Conservation (phyloP, 2,888 invertebrate species). For the Trichopria drosophilae region DNA sequence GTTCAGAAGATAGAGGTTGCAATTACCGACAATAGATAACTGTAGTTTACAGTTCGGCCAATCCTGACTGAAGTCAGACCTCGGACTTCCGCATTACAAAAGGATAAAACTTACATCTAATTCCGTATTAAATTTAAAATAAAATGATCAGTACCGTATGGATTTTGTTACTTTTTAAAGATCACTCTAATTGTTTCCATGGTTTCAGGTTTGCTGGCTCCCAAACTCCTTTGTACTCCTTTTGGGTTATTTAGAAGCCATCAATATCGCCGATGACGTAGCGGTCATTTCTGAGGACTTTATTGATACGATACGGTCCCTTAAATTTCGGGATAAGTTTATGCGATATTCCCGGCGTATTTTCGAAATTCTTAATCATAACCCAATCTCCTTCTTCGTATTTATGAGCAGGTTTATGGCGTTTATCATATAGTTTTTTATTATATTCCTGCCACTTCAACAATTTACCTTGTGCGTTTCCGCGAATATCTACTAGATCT, state of each 20-base stretch:
- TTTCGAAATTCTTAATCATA: slow-evolving; percentile 20
- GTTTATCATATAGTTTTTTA: too few species aligned
- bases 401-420: too few species aligned
- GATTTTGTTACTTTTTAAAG: neutral
- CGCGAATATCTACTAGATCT: too few species aligned
- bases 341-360: slow-evolving; percentile 13
- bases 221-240: neutral
- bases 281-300: slow-evolving; percentile 4
- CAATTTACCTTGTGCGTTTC: too few species aligned
- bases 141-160: too few species aligned
- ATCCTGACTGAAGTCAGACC: neutral
- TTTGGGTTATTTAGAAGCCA: neutral
- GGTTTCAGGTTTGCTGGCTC: neutral
- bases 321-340: slow-evolving; percentile 19
- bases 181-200: neutral
- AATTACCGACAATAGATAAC: too few species aligned
- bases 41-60: slow-evolving; percentile 7
- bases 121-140: too few species aligned
- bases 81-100: neutral
- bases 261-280: neutral
- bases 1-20: too few species aligned
- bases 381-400: slow-evolving; percentile 28
- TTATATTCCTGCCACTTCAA: too few species aligned
- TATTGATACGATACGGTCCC: slow-evolving; percentile 19
- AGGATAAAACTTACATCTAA: too few species aligned